Percentiles rank a stretch among this genome's conserved stretches.
phyloP scores from a whole-genome alignment of 30 jellyfish, hydroid and myxozoan species.

The Cassiopea xamachana region DNA sequence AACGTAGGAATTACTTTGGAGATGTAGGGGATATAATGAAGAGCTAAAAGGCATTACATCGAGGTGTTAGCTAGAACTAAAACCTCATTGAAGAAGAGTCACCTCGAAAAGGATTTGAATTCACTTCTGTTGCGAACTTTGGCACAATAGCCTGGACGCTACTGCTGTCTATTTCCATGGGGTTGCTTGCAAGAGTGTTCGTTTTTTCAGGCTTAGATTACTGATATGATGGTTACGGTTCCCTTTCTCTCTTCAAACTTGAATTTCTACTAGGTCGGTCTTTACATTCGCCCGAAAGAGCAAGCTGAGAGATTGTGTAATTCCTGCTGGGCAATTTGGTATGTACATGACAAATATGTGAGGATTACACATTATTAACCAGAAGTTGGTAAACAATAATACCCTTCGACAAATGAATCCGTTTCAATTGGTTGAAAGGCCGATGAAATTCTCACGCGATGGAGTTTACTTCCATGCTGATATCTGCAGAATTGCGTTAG shows the following conservation, averaged over 20 bases:
- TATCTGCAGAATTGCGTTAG: not conserved
- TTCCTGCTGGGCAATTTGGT: not conserved
- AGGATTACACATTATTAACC: not conserved
- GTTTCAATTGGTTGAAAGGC: not conserved
- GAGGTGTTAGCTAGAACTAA: too few relatives aligned
- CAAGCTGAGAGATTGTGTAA: not conserved
- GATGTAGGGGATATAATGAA: too few relatives aligned
- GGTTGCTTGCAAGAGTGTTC: not conserved
- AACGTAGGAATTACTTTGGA: too few relatives aligned
- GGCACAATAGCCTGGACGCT: too few relatives aligned
- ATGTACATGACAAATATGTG: not conserved
- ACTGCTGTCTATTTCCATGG: too few relatives aligned
- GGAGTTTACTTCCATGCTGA: conserved; percentile 14
- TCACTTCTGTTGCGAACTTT: too few relatives aligned
- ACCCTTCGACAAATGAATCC: not conserved
- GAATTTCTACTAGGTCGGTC: not conserved
- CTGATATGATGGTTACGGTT: not conserved
- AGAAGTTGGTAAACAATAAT: not conserved
- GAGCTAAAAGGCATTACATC: too few relatives aligned
- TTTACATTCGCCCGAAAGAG: not conserved
- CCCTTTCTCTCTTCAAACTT: not conserved
- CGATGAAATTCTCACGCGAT: conserved; percentile 10
- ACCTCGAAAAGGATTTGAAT: too few relatives aligned
- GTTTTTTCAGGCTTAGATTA: not conserved
- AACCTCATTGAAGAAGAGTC: too few relatives aligned